phyloP scores from a whole-genome alignment of 1,140 invertebrate species.

The Monochamus saltuarius region DNA sequence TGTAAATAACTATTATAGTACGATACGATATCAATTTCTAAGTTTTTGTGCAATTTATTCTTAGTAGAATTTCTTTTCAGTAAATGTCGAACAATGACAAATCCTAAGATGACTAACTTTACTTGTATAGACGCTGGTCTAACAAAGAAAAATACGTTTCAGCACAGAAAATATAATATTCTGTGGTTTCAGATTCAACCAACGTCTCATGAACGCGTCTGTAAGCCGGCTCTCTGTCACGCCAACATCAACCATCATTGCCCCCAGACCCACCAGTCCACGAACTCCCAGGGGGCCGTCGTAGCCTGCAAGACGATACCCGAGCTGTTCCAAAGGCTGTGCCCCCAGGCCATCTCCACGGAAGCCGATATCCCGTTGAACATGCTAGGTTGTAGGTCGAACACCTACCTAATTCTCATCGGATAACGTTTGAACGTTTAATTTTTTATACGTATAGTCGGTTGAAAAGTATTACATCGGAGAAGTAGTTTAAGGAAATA shows the following conservation, averaged over 20 bases:
- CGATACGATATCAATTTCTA: too few relatives aligned
- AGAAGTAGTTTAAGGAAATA: too few relatives aligned
- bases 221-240: constrained; percentile 9
- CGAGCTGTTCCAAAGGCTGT: constrained; percentile 11
- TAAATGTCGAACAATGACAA: too few relatives aligned
- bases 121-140: too few relatives aligned
- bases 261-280: constrained; percentile 8
- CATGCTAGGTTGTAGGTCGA: constrained; percentile 10
- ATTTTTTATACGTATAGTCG: neutral
- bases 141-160: too few relatives aligned
- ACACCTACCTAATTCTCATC: constrained; percentile 13
- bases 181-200: constrained; percentile 18
- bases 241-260: constrained; percentile 7
- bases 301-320: constrained; percentile 10
- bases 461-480: too few relatives aligned
- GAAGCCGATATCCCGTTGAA: neutral
- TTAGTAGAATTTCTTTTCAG: too few relatives aligned
- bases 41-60: too few relatives aligned
- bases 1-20: too few relatives aligned
- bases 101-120: too few relatives aligned
- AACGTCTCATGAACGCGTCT: constrained; percentile 2
- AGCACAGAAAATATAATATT: too few relatives aligned
- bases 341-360: constrained; percentile 1
- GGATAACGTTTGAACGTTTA: constrained; percentile 7
- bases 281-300: neutral